Evolutionary conservation across 2,888 invertebrate genomes (phyloP).

Genomic region (Odiellus spinosus): DNA sequence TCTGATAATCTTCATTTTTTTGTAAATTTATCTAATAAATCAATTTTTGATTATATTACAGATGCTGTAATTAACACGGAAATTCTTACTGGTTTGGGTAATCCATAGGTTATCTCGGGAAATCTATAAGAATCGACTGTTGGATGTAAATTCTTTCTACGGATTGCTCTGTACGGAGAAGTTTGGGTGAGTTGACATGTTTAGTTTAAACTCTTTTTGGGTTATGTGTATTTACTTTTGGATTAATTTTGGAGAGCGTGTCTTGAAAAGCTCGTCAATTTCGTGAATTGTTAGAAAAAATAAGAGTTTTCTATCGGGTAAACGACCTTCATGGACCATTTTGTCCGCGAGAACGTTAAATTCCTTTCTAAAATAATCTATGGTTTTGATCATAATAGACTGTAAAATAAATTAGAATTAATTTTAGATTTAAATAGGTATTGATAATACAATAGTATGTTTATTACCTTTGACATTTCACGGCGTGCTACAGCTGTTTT

Average conservation of each 20-base stretch:
- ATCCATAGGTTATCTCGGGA: constrained; percentile 13
- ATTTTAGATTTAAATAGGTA: too few species aligned
- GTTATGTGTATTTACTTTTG: constrained; percentile 11
- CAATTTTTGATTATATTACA: neutral
- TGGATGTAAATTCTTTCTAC: constrained; percentile 7
- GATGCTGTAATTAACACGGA: neutral
- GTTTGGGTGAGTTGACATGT: too few species aligned
- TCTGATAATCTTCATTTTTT: too few species aligned
- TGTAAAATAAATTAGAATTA: neutral
- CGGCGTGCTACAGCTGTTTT: too few species aligned
- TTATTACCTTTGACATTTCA: too few species aligned
- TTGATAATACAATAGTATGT: too few species aligned
- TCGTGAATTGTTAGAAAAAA: constrained; percentile 10
- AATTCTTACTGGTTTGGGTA: constrained; percentile 15
- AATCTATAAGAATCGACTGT: constrained; percentile 11
- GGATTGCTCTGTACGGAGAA: constrained; percentile 11
- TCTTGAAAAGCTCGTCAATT: constrained; percentile 7
- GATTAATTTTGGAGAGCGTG: constrained; percentile 9
- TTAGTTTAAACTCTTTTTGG: too few species aligned
- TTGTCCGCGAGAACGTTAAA: constrained; percentile 5
- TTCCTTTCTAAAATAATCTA: constrained; percentile 5
- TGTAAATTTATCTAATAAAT: too few species aligned
- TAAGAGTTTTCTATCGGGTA: constrained; percentile 7
- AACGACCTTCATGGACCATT: constrained; percentile 10
- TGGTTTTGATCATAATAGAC: constrained; percentile 8